Conservation (phyloP, 2,888 invertebrate species). For the Apamea crenata region DNA sequence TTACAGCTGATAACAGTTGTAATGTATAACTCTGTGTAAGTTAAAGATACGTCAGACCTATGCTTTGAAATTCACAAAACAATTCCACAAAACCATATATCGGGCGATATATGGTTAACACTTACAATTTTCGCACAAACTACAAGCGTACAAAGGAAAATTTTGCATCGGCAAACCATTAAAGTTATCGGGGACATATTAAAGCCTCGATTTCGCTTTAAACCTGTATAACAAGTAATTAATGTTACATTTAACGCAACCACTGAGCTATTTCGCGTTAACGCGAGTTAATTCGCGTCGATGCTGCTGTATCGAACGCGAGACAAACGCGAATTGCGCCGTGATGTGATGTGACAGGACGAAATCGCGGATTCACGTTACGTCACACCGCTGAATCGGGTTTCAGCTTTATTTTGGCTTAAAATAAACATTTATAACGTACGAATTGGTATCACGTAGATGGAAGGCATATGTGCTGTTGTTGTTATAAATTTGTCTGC, state of each 20-base stretch:
- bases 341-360: constrained; percentile 48
- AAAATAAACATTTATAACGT: neutral
- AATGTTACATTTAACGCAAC: constrained; percentile 64
- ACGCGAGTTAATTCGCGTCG: constrained; percentile 64
- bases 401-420: constrained; percentile 20
- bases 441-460: constrained; percentile 1
- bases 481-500: neutral
- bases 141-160: constrained; percentile 46
- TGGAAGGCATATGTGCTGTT: neutral
- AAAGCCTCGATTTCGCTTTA: constrained; percentile 57
- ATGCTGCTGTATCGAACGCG: constrained; percentile 32
- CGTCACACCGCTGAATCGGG: constrained; percentile 23
- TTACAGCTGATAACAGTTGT: too few relatives aligned
- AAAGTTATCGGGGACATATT: constrained; percentile 61
- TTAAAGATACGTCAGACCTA: neutral
- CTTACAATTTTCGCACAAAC: constrained; percentile 37
- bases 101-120: neutral
- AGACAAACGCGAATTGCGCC: constrained; percentile 42
- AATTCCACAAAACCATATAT: neutral
- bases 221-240: constrained; percentile 66
- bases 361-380: constrained; percentile 42
- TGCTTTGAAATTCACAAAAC: constrained; percentile 6
- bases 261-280: constrained; percentile 60
- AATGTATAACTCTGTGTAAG: too few relatives aligned
- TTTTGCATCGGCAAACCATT: constrained; percentile 59